These are phyloP conservation scores for Eupithecia vulgata DNA, from an alignment of 2,888 invertebrate species.

Conservation along the genomic window DNA sequence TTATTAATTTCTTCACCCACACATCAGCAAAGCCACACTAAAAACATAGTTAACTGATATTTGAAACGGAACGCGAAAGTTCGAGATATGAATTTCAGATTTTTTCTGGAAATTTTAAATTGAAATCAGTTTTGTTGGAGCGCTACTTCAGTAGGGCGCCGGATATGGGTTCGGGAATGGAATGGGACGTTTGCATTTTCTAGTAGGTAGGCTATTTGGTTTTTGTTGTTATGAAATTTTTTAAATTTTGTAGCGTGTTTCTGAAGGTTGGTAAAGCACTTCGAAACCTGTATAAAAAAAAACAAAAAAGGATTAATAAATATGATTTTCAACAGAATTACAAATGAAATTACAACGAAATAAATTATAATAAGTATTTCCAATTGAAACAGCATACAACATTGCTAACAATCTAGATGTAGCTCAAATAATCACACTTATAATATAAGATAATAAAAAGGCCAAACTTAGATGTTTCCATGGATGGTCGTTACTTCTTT, in stretches of 20 bases:
- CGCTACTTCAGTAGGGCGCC: constrained; percentile 19
- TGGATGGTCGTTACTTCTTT: too few relatives aligned
- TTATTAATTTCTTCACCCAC: not conserved
- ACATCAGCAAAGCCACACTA: not conserved
- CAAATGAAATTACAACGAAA: too few relatives aligned
- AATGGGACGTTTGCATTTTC: constrained; percentile 6
- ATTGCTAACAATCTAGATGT: too few relatives aligned
- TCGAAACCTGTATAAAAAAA: too few relatives aligned
- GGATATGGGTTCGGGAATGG: constrained; percentile 9
- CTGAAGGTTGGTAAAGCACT: not conserved
- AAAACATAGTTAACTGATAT: constrained; percentile 6
- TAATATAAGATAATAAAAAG: too few relatives aligned
- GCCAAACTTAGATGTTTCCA: too few relatives aligned
- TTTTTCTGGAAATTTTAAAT: constrained; percentile 42
- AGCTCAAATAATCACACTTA: too few relatives aligned
- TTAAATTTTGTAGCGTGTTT: not conserved
- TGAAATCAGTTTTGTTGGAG: constrained; percentile 45
- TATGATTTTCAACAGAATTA: too few relatives aligned
- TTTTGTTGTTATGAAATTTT: constrained; percentile 1
- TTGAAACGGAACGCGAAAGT: constrained; percentile 28
- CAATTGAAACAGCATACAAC: too few relatives aligned
- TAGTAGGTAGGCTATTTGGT: constrained; percentile 1
- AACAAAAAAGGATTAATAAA: too few relatives aligned
- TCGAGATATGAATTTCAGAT: constrained; percentile 44
- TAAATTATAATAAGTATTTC: too few relatives aligned